Evolutionary conservation across 1,140 invertebrate genomes (phyloP).

Genomic region (Heterodera carotae): DNA sequence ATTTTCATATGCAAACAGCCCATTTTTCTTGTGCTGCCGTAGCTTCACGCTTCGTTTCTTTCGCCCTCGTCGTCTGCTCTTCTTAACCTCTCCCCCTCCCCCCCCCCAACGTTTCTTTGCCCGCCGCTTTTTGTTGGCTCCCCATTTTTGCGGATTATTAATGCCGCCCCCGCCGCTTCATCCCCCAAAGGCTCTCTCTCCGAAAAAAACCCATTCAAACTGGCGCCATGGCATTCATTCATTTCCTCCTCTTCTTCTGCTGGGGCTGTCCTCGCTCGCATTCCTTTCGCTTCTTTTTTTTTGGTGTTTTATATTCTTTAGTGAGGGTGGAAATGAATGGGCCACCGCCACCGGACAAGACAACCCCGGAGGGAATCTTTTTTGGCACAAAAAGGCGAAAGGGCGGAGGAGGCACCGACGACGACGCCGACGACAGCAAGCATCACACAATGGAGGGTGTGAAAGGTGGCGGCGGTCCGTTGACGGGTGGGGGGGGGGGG

Average conservation of each 20-base stretch:
- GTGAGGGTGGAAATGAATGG: conserved; percentile 9
- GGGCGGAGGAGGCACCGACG: neutral
- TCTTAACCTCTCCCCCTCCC: neutral
- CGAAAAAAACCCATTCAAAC: conserved; percentile 1
- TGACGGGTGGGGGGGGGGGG: neutral
- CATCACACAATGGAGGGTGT: no score
- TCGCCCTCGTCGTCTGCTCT: no score
- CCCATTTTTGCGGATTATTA: conserved; percentile 11
- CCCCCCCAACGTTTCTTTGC: neutral
- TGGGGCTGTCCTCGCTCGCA: neutral
- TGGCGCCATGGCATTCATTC: neutral
- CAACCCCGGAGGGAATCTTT: neutral
- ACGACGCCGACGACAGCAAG: no score
- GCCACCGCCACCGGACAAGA: neutral
- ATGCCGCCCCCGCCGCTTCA: conserved; percentile 5
- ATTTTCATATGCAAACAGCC: no score
- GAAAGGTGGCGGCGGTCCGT: neutral
- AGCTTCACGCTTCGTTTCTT: no score
- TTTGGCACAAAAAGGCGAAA: neutral
- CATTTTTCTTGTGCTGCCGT: no score
- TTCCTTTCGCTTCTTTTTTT: neutral
- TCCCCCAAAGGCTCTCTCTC: neutral
- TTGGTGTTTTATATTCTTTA: conserved; percentile 2
- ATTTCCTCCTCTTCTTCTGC: no score
- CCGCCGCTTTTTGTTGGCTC: neutral